These are phyloP conservation scores for Hypsibius dujardini DNA, from an alignment of 1,140 invertebrate genomes.

Conservation along the genomic window DNA sequence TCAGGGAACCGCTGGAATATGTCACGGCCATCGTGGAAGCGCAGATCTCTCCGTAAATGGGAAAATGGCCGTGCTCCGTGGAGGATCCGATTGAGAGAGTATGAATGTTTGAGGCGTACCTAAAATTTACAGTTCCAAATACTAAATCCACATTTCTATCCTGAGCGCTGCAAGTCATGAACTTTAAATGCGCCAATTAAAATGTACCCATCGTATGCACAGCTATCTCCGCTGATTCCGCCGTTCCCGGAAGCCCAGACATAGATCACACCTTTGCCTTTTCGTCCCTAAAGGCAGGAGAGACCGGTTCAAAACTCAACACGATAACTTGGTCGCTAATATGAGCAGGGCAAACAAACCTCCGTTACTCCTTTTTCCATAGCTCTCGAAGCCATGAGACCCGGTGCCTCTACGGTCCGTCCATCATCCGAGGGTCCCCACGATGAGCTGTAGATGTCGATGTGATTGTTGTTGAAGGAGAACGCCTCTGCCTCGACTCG, in stretches of 20 bases:
- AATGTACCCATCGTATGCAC: constrained; percentile 82
- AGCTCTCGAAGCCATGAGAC: constrained; percentile 53
- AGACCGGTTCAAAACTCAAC: too few relatives aligned
- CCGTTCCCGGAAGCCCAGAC: constrained; percentile 70
- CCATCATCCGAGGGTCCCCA: constrained; percentile 81
- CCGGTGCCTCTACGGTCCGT: constrained; percentile 66
- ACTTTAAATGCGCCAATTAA: too few relatives aligned
- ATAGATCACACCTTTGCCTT: constrained; percentile 63
- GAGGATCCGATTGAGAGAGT: constrained; percentile 71
- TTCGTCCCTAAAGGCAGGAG: constrained; percentile 63
- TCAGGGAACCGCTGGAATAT: constrained; percentile 66
- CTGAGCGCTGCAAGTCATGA: too few relatives aligned
- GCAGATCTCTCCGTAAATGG: constrained; percentile 75
- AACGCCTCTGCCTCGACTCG: constrained; percentile 86
- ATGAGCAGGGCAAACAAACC: constrained; percentile 34
- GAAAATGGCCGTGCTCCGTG: constrained; percentile 60
- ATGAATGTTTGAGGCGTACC: constrained; percentile 62
- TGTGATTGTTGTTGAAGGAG: constrained; percentile 57
- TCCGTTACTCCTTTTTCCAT: constrained; percentile 50
- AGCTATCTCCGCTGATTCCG: constrained; percentile 60
- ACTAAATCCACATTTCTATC: too few relatives aligned
- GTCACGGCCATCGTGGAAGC: constrained; percentile 68
- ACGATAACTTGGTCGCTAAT: too few relatives aligned
- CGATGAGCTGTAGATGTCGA: constrained; percentile 71
- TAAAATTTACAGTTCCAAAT: too few relatives aligned